Evolutionary conservation across 1,140 invertebrate genomes (phyloP).

Genomic region (Caerostris darwini): DNA sequence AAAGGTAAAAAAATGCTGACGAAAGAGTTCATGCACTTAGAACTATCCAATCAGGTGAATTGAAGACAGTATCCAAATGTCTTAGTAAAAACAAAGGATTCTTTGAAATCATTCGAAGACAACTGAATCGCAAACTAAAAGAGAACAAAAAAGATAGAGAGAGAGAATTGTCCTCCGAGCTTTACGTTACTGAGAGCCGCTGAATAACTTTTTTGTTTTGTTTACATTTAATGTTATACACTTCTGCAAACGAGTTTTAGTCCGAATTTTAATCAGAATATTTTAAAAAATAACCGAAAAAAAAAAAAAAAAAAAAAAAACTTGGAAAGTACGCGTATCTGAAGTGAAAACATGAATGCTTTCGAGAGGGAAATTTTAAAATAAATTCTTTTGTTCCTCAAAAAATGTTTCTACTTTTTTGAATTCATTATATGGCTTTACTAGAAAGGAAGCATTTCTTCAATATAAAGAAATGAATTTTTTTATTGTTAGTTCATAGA

Average conservation of each 20-base stretch:
- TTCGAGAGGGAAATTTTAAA: no score
- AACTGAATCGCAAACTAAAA: neutral
- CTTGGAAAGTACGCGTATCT: no score
- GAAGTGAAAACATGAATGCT: no score
- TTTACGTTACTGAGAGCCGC: neutral
- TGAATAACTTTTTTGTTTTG: neutral
- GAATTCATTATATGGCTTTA: no score
- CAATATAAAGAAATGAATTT: no score
- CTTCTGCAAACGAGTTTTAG: neutral
- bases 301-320: no score
- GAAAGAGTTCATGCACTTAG: slow-evolving; percentile 32
- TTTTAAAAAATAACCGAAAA: neutral
- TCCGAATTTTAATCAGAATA: neutral
- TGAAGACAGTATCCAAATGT: slow-evolving; percentile 38
- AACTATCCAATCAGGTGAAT: slow-evolving; percentile 60
- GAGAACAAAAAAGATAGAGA: neutral
- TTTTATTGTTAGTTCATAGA: no score
- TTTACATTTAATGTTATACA: neutral
- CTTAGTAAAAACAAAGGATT: slow-evolving; percentile 32
- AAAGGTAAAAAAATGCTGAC: neutral
- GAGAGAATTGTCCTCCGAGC: neutral
- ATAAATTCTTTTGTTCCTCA: no score
- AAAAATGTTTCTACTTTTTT: no score
- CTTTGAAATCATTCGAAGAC: neutral
- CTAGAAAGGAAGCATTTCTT: no score